Base-by-base conservation (phyloP, 2,113 vertebrate species). In the Calidris pugnax region DNA sequence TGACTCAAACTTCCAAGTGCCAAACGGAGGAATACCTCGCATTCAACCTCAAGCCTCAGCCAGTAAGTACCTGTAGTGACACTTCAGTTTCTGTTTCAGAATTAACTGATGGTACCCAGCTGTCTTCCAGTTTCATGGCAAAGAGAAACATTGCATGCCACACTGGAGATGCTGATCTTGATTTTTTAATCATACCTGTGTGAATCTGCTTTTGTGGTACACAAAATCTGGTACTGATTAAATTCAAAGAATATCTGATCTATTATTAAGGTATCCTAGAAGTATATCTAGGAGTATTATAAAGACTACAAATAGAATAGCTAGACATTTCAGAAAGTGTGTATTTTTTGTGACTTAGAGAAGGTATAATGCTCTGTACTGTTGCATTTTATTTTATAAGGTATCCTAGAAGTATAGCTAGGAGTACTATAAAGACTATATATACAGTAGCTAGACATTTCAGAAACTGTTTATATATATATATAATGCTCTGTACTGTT, bases 1-100 rank as follows among this genome's bases (percentile, higher is more conserved):
- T 68, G 99, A 99, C 95, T 99, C 99, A 95, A 99, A 99, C 98
- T 98, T 99, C 90, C 99, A 99, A 98, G 98, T 99, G 99, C 99
- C 99, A 98, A 99, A 99, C 56, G 99, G 99, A 95, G 99, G 99
- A 94, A 99, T 99, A 85, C 98, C 99, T 94, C 98, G 99, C 75
- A 99, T 99, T 97, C 99, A 99, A 98, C 97, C 98, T 97, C 99
- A 99, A 95, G 98, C 98, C 93, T 99, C 99, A 98, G 98, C 99
- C 68, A 99, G 99, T 99, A 98, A 99, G 99, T 99, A 91, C 85
- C 47, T 93, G 85, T 51, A 45, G 87, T 90, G 85, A 67, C 41
- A 14, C 43, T 91, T 83, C 45, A 69, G 19, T 53, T 27, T 48
- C 1, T 55, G 15, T 90, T 87, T 76, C 57, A 56, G 50, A 89